These are phyloP conservation scores for Phrynocephalus guinanensis DNA, from an alignment of 2,797 vertebrate species.

Conservation along the genomic window DNA sequence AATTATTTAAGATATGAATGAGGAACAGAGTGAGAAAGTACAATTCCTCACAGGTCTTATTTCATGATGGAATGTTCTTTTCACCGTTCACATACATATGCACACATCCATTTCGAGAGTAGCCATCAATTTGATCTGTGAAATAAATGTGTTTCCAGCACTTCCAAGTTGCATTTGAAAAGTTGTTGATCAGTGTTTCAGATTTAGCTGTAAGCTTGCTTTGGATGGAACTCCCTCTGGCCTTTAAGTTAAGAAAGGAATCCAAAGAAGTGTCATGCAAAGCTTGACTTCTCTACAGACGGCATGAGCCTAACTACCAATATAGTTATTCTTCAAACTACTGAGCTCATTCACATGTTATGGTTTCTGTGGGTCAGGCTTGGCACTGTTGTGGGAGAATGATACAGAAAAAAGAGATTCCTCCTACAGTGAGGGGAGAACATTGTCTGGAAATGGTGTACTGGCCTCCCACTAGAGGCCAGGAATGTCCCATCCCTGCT, in stretches of 20 bases:
- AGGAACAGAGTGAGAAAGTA: not conserved
- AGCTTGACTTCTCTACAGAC: not conserved
- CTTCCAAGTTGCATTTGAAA: not conserved
- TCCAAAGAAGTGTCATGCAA: not conserved
- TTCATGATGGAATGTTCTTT: not conserved
- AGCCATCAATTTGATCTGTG: not conserved
- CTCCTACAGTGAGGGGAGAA: not conserved
- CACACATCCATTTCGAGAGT: not conserved
- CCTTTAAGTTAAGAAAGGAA: too few relatives aligned
- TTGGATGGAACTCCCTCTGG: not conserved
- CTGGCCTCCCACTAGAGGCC: too few relatives aligned
- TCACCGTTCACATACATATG: too few relatives aligned
- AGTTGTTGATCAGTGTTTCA: not conserved
- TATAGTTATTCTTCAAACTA: not conserved
- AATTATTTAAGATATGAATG: not conserved
- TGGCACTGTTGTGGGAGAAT: not conserved
- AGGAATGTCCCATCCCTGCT: too few relatives aligned
- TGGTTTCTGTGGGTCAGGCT: not conserved
- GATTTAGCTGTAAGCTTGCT: not conserved
- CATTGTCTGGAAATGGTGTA: constrained; percentile 3
- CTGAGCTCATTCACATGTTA: not conserved
- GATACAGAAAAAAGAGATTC: not conserved
- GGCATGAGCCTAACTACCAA: not conserved
- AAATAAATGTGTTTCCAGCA: not conserved
- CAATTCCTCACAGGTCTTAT: not conserved